Base-by-base conservation (phyloP, 2,113 vertebrate genomes). In the Calyptommatus sinebrachiatus region DNA sequence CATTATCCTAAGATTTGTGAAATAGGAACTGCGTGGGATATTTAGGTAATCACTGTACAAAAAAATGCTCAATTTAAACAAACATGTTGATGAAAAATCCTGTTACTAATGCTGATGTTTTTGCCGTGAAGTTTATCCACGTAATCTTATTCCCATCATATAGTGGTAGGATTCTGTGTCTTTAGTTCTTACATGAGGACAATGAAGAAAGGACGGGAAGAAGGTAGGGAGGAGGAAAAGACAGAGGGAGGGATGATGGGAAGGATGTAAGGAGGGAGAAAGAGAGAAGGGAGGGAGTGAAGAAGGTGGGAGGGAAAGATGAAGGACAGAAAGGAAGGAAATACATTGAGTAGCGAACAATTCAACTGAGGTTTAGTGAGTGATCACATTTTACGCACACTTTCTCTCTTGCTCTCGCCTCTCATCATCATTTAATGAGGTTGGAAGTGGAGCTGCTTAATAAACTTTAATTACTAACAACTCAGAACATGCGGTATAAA, bases 401-500 rank as follows among this genome's bases (percentile, higher is more conserved):
- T 48, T 22, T 26, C 68, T 45, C 68, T 45, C 68, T 16, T 24
- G 20, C 75, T 45, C 66, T 65, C 68, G 45, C 69, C 45, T 63
- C 50, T 83, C 71, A 73, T 73, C 63, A 75, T 67, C 76, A 73
- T 73, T 69, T 83, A 83, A 78, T 83, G 82, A 78, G 82, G 82
- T 84, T 12, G 66, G 82, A 79, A 84, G 77, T 24, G 72, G 72
- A 83, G 77, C 77, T 78, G 65, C 82, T 83, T 83, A 71, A 79
- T 69, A 65, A 83, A 45, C 65, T 84, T 75, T 84, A 74, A 83
- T 78, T 83, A 83, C 50, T 66, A 45, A 45, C 76, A 78, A 61
- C 50, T 70, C 41, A 70, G 65, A 61, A 16, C 77, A 35, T 22
- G 31, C 53, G 46, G 11, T 53, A 21, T 16, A 35, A 35, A 46